A percentile compares a stretch with the other conserved stretches of the same genome.
Evolutionary conservation across 2,888 invertebrate genomes (phyloP).

Genomic region (Stenurella melanura): DNA sequence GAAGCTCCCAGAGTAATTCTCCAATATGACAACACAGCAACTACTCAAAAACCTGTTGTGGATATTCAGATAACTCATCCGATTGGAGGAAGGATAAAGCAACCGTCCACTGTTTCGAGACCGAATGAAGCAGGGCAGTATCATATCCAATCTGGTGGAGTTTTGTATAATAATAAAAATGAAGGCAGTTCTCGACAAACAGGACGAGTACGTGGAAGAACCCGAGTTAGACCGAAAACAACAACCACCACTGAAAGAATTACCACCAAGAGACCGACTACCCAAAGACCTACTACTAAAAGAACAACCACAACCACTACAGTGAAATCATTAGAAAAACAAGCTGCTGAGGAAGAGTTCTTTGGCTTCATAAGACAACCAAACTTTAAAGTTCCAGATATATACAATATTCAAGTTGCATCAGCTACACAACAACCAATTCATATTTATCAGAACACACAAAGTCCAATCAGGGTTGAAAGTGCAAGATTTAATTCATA

Average conservation of each 20-base stretch:
- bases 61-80: constrained; percentile 62
- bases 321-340: constrained; percentile 43
- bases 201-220: constrained; percentile 59
- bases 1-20: constrained; percentile 33
- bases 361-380: constrained; percentile 75
- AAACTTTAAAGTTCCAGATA: constrained; percentile 66
- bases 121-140: constrained; percentile 40
- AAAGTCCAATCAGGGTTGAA: constrained; percentile 11
- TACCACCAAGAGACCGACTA: constrained; percentile 51
- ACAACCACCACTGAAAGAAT: constrained; percentile 51
- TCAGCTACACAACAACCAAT: constrained; percentile 58
- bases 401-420: constrained; percentile 58
- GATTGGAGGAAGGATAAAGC: constrained; percentile 37
- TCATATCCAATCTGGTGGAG: constrained; percentile 57
- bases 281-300: constrained; percentile 41
- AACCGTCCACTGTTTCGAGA: constrained; percentile 49
- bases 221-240: constrained; percentile 58
- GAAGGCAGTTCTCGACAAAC: constrained; percentile 54
- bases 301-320: constrained; percentile 51
- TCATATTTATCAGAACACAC: constrained; percentile 47
- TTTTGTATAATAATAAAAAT: constrained; percentile 53
- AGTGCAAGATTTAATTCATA: constrained; percentile 8
- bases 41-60: constrained; percentile 55
- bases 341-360: constrained; percentile 70
- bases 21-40: constrained; percentile 55